These are phyloP conservation scores for Geotria australis DNA, from an alignment of 2,797 vertebrate genomes.

Conservation along the genomic window DNA sequence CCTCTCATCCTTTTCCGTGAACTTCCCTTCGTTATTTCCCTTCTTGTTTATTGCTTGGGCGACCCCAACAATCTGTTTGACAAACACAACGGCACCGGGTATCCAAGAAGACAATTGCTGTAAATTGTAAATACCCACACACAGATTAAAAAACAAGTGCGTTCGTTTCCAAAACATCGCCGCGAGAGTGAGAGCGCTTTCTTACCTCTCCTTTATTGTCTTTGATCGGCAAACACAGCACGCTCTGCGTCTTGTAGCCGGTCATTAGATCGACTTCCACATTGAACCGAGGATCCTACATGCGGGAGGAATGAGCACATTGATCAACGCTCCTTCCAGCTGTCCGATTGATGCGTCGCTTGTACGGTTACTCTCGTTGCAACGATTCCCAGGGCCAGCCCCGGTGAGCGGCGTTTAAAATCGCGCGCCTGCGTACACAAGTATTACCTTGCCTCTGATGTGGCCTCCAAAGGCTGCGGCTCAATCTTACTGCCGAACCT, in stretches of 20 bases:
- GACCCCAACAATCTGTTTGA: slow-evolving; percentile 56
- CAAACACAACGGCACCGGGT: slow-evolving; percentile 2
- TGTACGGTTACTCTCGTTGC: too few relatives aligned
- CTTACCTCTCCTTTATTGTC: slow-evolving; percentile 76
- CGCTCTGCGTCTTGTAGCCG: slow-evolving; percentile 81
- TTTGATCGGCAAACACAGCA: slow-evolving; percentile 93
- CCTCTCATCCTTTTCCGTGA: slow-evolving; percentile 89
- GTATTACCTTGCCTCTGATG: too few relatives aligned
- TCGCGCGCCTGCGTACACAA: too few relatives aligned
- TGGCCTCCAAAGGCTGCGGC: too few relatives aligned
- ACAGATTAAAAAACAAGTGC: too few relatives aligned
- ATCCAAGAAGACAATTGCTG: slow-evolving; percentile 1
- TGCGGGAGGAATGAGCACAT: slow-evolving; percentile 3
- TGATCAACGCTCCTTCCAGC: too few relatives aligned
- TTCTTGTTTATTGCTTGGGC: slow-evolving; percentile 95
- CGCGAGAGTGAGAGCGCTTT: background rate
- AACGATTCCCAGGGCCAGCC: too few relatives aligned
- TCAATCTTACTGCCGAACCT: too few relatives aligned
- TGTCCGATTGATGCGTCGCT: too few relatives aligned
- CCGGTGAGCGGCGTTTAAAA: too few relatives aligned
- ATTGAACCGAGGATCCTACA: slow-evolving; percentile 71
- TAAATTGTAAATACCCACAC: too few relatives aligned
- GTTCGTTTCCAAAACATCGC: too few relatives aligned
- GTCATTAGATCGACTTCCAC: slow-evolving; percentile 89
- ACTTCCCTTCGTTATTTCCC: slow-evolving; percentile 38